Evolutionary conservation across 2,888 invertebrate genomes (phyloP).

Genomic region (Epinotia bilunana): DNA sequence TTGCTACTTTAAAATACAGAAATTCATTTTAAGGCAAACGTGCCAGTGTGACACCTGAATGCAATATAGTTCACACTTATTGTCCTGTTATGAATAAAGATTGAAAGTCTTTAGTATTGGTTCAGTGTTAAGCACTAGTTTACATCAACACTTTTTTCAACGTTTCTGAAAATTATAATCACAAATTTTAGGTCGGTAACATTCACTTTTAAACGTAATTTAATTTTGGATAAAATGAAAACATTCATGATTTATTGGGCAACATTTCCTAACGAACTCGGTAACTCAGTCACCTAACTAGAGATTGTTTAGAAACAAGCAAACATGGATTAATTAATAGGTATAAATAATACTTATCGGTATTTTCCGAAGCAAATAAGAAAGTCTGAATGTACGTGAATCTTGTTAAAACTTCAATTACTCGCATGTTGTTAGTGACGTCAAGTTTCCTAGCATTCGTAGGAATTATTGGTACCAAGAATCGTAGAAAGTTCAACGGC

Average conservation of each 20-base stretch:
- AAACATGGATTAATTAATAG: constrained; percentile 65
- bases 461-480: not conserved
- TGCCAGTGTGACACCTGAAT: too few relatives aligned
- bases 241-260: constrained; percentile 60
- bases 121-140: too few relatives aligned
- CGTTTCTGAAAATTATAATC: not conserved
- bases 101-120: too few relatives aligned
- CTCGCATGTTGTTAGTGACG: constrained; percentile 8
- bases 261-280: constrained; percentile 58
- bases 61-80: too few relatives aligned
- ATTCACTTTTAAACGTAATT: not conserved
- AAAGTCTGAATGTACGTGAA: constrained; percentile 26
- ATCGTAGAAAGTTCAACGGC: constrained; percentile 6
- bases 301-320: constrained; percentile 69
- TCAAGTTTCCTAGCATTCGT: constrained; percentile 4
- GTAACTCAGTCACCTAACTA: constrained; percentile 77
- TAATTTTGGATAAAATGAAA: constrained; percentile 49
- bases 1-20: not conserved
- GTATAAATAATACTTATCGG: constrained; percentile 51
- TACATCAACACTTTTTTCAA: not conserved
- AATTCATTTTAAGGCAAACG: not conserved
- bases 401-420: constrained; percentile 34
- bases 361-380: constrained; percentile 28
- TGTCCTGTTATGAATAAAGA: too few relatives aligned
- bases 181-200: not conserved